Base-by-base conservation (phyloP, 2,888 invertebrate species). In the Eupithecia inturbata region DNA sequence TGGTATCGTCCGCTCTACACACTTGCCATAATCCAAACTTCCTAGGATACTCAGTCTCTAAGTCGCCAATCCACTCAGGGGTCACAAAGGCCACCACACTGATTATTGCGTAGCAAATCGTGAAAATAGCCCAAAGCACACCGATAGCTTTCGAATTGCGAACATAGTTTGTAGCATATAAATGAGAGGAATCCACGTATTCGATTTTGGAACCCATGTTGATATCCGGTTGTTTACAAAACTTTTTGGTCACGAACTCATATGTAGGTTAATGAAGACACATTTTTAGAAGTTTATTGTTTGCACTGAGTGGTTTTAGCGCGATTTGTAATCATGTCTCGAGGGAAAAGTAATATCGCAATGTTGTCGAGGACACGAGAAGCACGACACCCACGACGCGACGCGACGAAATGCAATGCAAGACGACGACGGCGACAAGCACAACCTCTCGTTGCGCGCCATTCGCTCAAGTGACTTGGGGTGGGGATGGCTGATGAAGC, bases 71-170 rank as follows among this genome's bases (percentile, higher is more conserved):
- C 98, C 98, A 97, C 93, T 98, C 97, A 63, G 99, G 99, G 78
- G 99, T 99, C 74, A 99, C 97, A 91, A 99, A 99, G 6, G 98
- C 98, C 45, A 99, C 98, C 82, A 98, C 97, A 85, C 97, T 97
- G 87, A 99, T 98, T 87, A 99, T 98, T 79, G 98, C 98, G 91
- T 98, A 99, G 93, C 99, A 99, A 88, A 99, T 97, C 81, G 98
- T 98, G 93, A 99, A 99, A 88, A 99, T 98, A 78, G 98, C 99
- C 99, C 99, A 99, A 82, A 99, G 95, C 77, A 99, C 99, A 70
- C 98, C 99, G 79, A 99, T 98, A 68, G 99, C 99, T 95, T 98
- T 98, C 81, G 98, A 98, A 95, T 98, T 98, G 83, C 98, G 96
- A 81, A 98, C 97, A 89, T 98, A 98, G 93, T 97, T 98, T 77